These are phyloP conservation scores for Gallinago media DNA, from an alignment of 2,113 vertebrate genomes.

Conservation along the genomic window DNA sequence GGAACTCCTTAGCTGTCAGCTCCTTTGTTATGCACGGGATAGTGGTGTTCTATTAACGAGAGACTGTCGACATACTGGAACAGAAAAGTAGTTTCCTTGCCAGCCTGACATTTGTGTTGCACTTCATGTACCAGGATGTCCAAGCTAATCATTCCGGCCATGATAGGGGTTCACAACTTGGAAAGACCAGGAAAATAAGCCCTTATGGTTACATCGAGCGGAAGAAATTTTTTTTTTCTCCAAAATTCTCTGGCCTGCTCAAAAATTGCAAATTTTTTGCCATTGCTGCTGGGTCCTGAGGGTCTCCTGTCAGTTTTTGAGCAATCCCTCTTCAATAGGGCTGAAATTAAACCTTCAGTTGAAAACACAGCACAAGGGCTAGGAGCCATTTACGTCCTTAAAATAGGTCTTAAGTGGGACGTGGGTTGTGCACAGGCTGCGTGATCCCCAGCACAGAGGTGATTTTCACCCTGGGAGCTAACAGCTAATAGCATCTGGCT, in stretches of 20 bases:
- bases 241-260: background rate
- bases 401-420: constrained; percentile 36
- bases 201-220: background rate
- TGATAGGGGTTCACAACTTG: background rate
- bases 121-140: constrained; percentile 61
- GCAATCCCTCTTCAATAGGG: background rate
- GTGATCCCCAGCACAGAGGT: background rate
- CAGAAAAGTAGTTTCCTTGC: constrained; percentile 46
- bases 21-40: constrained; percentile 35
- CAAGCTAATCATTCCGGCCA: constrained; percentile 38
- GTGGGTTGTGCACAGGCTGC: constrained; percentile 4
- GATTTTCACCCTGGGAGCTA: constrained; percentile 43
- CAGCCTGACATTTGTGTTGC: constrained; percentile 58
- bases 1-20: constrained; percentile 61
- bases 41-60: constrained; percentile 48
- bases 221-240: background rate
- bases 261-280: background rate
- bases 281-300: background rate
- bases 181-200: constrained; percentile 9
- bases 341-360: constrained; percentile 20
- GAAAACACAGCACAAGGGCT: background rate
- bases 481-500: background rate
- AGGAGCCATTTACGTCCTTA: constrained; percentile 25
- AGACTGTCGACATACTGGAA: constrained; percentile 37
- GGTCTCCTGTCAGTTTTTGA: background rate